Evolutionary conservation across 2,888 invertebrate species (phyloP).

Genomic region (Diarsia mendica): DNA sequence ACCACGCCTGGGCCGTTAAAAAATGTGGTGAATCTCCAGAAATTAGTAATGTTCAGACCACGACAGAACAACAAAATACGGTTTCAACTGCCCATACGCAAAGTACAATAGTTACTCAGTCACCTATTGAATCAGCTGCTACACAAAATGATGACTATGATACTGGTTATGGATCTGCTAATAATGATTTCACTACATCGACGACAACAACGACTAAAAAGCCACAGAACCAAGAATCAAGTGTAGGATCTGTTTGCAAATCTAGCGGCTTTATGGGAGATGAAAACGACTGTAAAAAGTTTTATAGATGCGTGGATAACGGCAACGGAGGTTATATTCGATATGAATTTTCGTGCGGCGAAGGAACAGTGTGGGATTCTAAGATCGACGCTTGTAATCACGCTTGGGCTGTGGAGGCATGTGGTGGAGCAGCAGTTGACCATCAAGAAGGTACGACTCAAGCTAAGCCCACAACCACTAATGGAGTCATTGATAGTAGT

Average conservation of each 20-base stretch:
- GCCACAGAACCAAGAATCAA: constrained; percentile 41
- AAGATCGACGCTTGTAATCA: constrained; percentile 90
- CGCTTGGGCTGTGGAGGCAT: constrained; percentile 85
- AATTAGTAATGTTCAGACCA: constrained; percentile 54
- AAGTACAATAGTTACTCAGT: constrained; percentile 57
- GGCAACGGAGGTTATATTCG: constrained; percentile 83
- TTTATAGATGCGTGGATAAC: constrained; percentile 92
- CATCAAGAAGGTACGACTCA: constrained; percentile 38
- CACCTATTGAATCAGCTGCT: constrained; percentile 54
- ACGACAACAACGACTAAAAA: constrained; percentile 54
- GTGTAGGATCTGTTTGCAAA: constrained; percentile 66
- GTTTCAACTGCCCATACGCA: constrained; percentile 42
- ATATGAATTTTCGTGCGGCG: constrained; percentile 90
- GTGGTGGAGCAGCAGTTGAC: constrained; percentile 56
- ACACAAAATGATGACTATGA: constrained; percentile 65
- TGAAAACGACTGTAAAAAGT: constrained; percentile 91
- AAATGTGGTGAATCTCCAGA: constrained; percentile 69
- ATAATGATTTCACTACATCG: constrained; percentile 44
- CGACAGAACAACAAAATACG: constrained; percentile 49
- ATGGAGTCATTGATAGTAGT: constrained; percentile 20
- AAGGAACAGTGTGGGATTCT: constrained; percentile 91
- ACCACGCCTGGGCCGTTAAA: constrained; percentile 89
- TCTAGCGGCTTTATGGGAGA: constrained; percentile 91
- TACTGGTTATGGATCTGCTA: constrained; percentile 68
- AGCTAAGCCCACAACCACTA: constrained; percentile 25